Evolutionary conservation across 1,140 invertebrate species (phyloP).

Genomic region (Telenomus remus): DNA sequence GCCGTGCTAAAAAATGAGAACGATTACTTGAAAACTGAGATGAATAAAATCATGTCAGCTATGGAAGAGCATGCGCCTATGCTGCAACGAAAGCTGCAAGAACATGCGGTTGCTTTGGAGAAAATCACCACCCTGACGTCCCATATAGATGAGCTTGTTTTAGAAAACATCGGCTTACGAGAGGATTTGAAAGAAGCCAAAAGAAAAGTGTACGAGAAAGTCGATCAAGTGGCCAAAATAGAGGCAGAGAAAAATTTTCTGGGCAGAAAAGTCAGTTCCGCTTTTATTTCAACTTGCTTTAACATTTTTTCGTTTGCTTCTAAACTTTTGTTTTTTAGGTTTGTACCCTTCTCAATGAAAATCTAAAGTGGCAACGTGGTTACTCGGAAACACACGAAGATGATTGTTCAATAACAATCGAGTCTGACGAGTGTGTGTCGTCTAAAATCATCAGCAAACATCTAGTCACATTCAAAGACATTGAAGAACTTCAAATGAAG

Average conservation of each 20-base stretch:
- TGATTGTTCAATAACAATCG: slow-evolving; percentile 68
- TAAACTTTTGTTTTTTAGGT: slow-evolving; percentile 69
- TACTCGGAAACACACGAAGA: slow-evolving; percentile 71
- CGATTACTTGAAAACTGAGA: slow-evolving; percentile 83
- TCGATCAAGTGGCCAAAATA: slow-evolving; percentile 85
- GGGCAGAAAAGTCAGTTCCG: slow-evolving; percentile 81
- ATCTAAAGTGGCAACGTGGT: slow-evolving; percentile 85
- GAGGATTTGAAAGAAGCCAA: slow-evolving; percentile 83
- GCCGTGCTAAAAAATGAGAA: slow-evolving; percentile 86
- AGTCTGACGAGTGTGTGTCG: slow-evolving; percentile 71
- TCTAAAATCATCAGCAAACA: slow-evolving; percentile 86
- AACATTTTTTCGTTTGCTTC: slow-evolving; percentile 12
- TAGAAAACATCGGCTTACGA: slow-evolving; percentile 83
- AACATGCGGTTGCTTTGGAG: slow-evolving; percentile 84
- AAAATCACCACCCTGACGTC: slow-evolving; percentile 82
- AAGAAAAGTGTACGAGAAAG: slow-evolving; percentile 80
- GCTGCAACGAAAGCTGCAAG: slow-evolving; percentile 85
- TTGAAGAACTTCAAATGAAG: slow-evolving; percentile 89
- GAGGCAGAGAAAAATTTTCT: slow-evolving; percentile 86
- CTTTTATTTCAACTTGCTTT: not conserved
- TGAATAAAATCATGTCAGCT: slow-evolving; percentile 88
- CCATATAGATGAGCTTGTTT: slow-evolving; percentile 86
- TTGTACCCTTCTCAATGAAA: slow-evolving; percentile 88
- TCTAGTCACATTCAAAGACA: slow-evolving; percentile 91
- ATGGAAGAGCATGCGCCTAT: slow-evolving; percentile 90